Conservation (phyloP, 2,113 vertebrate species). For the Trematocara unimaculatum region DNA sequence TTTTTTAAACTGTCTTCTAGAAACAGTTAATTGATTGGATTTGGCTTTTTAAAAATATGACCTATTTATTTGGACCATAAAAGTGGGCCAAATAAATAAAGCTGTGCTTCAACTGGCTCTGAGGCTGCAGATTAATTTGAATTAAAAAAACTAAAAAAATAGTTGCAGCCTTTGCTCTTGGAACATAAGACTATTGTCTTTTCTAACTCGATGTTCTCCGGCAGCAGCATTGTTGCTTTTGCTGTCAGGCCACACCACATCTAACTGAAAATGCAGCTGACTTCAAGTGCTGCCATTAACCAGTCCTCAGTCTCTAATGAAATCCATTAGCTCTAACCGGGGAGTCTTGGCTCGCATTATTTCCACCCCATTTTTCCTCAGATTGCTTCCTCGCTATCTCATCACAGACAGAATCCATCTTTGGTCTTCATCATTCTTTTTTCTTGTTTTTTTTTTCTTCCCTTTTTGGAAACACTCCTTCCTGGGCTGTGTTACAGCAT, state of each 20-base stretch:
- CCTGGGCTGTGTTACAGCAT: constrained; percentile 28
- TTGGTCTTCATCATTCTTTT: constrained; percentile 36
- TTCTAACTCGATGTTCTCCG: neutral
- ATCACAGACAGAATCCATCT: constrained; percentile 37
- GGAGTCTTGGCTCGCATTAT: constrained; percentile 3
- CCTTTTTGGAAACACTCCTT: constrained; percentile 23
- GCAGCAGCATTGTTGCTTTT: neutral
- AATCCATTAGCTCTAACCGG: constrained; percentile 15
- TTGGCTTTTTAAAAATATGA: neutral
- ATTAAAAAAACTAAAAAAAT: neutral
- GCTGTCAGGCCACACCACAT: neutral
- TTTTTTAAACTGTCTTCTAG: neutral
- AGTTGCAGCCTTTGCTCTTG: neutral
- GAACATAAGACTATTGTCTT: neutral
- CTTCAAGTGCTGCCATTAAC: constrained; percentile 5
- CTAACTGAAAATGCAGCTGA: neutral
- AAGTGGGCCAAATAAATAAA: neutral
- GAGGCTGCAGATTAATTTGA: neutral
- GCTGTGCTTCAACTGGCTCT: neutral
- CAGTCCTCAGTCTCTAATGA: constrained; percentile 18
- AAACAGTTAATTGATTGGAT: neutral
- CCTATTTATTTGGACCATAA: neutral
- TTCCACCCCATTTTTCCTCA: constrained; percentile 25
- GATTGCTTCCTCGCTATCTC: constrained; percentile 9
- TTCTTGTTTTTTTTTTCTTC: neutral